phyloP scores from a whole-genome alignment of 2,888 invertebrate species.

The Lamellibrachia columna region DNA sequence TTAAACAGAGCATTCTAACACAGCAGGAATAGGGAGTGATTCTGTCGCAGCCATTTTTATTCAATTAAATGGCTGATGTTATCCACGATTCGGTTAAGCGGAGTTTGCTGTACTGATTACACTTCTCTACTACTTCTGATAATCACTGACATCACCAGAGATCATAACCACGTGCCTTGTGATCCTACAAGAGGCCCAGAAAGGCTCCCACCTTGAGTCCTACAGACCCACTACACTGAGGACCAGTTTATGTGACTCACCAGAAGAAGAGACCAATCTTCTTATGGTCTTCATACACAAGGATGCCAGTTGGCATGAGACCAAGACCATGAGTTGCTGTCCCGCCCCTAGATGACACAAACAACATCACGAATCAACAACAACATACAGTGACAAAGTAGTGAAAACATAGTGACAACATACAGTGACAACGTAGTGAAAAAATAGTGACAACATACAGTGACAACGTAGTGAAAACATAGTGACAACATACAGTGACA shows the following conservation, averaged over 20 bases:
- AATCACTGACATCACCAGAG: not conserved
- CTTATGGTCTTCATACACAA: conserved; percentile 94
- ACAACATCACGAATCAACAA: not conserved
- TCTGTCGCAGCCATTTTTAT: no score
- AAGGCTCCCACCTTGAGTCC: not conserved
- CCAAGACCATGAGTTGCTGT: conserved; percentile 95
- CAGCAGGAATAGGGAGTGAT: no score
- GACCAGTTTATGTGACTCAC: conserved; percentile 55
- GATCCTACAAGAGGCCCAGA: not conserved
- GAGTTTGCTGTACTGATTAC: not conserved
- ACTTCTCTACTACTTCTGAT: not conserved
- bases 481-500: no score
- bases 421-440: no score
- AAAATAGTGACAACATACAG: no score
- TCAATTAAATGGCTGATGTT: no score
- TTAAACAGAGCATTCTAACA: no score
- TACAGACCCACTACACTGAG: not conserved
- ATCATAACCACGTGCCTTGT: not conserved
- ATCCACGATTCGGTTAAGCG: no score
- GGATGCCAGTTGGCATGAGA: conserved; percentile 95
- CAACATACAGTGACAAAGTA: not conserved
- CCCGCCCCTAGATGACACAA: conserved; percentile 78
- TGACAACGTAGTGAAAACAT: no score
- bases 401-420: no score
- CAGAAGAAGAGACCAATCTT: conserved; percentile 99